Percentiles rank a stretch among this genome's conserved stretches.
Evolutionary conservation across 2,113 vertebrate genomes (phyloP).

Genomic region (Eretmochelys imbricata): DNA sequence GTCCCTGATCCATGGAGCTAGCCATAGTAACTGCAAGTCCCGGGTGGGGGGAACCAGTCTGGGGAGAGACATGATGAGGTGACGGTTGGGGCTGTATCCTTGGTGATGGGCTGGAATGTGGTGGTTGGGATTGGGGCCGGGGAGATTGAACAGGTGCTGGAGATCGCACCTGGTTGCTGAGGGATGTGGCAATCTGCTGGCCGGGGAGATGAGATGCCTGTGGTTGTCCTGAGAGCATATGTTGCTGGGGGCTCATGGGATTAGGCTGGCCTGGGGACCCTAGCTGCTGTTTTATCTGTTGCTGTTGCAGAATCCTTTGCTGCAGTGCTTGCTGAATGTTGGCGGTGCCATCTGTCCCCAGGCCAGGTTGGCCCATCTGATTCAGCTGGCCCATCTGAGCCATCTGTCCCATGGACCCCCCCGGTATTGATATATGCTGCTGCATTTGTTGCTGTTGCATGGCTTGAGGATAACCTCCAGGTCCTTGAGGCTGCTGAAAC

Average conservation of each 20-base stretch:
- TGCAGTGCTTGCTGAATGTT: slow-evolving; percentile 86
- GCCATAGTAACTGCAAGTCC: slow-evolving; percentile 90
- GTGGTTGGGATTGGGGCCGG: slow-evolving; percentile 92
- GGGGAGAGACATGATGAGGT: slow-evolving; percentile 90
- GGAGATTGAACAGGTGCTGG: slow-evolving; percentile 95
- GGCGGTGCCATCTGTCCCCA: slow-evolving; percentile 88
- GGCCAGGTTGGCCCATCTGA: slow-evolving; percentile 90
- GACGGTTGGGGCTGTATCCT: slow-evolving; percentile 94
- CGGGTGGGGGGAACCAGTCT: slow-evolving; percentile 93
- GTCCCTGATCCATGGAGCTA: slow-evolving; percentile 93
- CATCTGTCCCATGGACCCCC: slow-evolving; percentile 86
- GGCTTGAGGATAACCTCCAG: slow-evolving; percentile 88
- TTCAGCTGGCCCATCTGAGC: slow-evolving; percentile 90
- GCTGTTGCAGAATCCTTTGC: slow-evolving; percentile 87
- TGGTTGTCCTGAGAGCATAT: slow-evolving; percentile 92
- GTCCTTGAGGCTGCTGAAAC: slow-evolving; percentile 88
- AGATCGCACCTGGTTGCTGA: slow-evolving; percentile 96
- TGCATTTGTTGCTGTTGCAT: slow-evolving; percentile 92
- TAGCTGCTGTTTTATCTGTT: slow-evolving; percentile 93
- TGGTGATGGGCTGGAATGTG: slow-evolving; percentile 98
- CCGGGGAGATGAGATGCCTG: slow-evolving; percentile 89
- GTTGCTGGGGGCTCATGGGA: slow-evolving; percentile 97
- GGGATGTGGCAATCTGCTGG: slow-evolving; percentile 90
- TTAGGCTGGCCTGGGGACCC: slow-evolving; percentile 90
- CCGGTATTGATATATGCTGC: slow-evolving; percentile 91